Evolutionary conservation across 1,140 invertebrate species (phyloP).

Genomic region (Samia ricini): DNA sequence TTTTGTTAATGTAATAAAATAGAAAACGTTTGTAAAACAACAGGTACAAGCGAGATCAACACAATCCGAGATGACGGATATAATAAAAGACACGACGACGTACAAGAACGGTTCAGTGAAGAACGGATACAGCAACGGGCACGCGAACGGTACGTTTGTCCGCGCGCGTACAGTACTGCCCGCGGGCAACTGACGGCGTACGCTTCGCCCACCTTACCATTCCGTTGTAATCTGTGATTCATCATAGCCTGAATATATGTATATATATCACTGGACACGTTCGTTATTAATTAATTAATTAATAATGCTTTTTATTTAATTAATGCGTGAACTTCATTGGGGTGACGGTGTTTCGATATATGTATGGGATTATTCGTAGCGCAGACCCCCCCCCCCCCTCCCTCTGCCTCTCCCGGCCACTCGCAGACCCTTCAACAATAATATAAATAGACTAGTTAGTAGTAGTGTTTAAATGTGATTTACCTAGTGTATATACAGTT

Average conservation of each 20-base stretch:
- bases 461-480: constrained; percentile 66
- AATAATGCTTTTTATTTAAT: neutral
- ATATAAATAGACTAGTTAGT: constrained; percentile 10
- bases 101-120: constrained; percentile 61
- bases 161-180: constrained; percentile 64
- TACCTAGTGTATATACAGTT: constrained; percentile 68
- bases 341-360: constrained; percentile 15
- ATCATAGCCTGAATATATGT: constrained; percentile 29
- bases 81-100: constrained; percentile 28
- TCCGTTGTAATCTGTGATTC: constrained; percentile 45
- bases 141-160: constrained; percentile 41
- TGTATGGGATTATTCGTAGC: neutral
- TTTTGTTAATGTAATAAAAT: too few relatives aligned
- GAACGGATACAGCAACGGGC: constrained; percentile 65
- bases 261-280: constrained; percentile 19
- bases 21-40: neutral
- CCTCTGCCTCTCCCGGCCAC: too few relatives aligned
- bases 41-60: constrained; percentile 52
- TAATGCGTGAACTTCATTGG: constrained; percentile 18
- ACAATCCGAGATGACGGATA: constrained; percentile 37
- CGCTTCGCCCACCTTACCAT: constrained; percentile 21
- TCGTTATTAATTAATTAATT: too few relatives aligned
- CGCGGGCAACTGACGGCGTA: constrained; percentile 60
- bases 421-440: neutral
- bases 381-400: too few relatives aligned